These are phyloP conservation scores for Bombylius major DNA, from an alignment of 2,888 invertebrate genomes.

Conservation along the genomic window DNA sequence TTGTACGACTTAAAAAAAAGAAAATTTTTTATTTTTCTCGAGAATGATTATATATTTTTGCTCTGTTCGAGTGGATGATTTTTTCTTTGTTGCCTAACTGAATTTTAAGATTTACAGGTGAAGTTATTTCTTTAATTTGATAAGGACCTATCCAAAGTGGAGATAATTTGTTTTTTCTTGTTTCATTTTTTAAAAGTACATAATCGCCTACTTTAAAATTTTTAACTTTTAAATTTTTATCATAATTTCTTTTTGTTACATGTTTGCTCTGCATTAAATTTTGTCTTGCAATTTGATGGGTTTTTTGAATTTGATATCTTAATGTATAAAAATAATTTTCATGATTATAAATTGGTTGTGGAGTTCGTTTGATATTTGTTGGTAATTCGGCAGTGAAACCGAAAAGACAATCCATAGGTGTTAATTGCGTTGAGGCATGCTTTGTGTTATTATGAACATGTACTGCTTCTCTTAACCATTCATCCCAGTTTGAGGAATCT, in stretches of 20 bases:
- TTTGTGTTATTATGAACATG: too few relatives aligned
- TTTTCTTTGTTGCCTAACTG: too few relatives aligned
- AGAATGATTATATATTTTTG: too few relatives aligned
- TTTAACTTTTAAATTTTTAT: not conserved
- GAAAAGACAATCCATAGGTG: conserved; percentile 1
- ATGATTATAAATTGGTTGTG: not conserved
- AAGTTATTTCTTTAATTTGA: not conserved
- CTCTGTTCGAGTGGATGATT: too few relatives aligned
- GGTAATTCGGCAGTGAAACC: not conserved
- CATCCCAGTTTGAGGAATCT: too few relatives aligned
- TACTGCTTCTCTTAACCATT: too few relatives aligned
- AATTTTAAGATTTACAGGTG: too few relatives aligned
- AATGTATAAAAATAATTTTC: not conserved
- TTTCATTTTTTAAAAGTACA: not conserved
- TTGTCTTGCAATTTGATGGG: not conserved
- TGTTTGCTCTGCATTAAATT: not conserved
- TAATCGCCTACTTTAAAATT: not conserved
- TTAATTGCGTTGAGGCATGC: conserved; percentile 1
- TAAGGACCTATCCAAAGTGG: not conserved
- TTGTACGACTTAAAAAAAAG: too few relatives aligned
- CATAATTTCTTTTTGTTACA: not conserved
- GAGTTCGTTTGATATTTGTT: not conserved
- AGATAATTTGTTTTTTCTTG: not conserved
- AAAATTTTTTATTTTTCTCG: too few relatives aligned
- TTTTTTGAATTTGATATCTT: not conserved